Conservation (phyloP, 2,113 vertebrate genomes). For the Passer domesticus region DNA sequence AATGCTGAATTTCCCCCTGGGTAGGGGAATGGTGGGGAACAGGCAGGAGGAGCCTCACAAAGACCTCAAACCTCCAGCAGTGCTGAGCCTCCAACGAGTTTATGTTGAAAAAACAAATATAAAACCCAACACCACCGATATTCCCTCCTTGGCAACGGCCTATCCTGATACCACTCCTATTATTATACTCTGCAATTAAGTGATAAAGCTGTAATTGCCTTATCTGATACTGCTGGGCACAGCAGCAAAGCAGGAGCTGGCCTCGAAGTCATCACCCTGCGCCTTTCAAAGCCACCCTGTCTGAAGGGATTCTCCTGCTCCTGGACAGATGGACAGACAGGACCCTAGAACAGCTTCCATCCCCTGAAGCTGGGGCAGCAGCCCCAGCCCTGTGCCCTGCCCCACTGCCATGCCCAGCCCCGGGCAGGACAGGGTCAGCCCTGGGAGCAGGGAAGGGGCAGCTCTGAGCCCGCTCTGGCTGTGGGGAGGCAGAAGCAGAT, state of each 20-base stretch:
- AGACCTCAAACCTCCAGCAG: neutral
- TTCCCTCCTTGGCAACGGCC: neutral
- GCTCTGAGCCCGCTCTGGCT: neutral
- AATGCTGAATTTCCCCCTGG: neutral
- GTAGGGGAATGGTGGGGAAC: neutral
- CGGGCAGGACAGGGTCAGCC: neutral
- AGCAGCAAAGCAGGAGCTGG: neutral
- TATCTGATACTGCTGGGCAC: neutral
- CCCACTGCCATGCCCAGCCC: neutral
- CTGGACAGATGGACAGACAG: neutral
- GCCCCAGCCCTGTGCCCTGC: neutral
- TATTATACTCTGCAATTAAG: neutral
- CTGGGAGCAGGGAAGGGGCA: neutral
- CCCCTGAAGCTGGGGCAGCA: accelerated
- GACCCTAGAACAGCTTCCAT: neutral
- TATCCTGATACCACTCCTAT: neutral
- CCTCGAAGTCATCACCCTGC: accelerated
- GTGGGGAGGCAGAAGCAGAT: neutral
- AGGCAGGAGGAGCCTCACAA: neutral
- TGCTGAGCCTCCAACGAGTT: accelerated
- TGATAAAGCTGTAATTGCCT: neutral
- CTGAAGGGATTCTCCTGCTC: neutral
- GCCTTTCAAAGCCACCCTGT: neutral
- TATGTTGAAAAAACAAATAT: neutral
- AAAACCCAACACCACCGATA: accelerated